Evolutionary conservation across 2,113 vertebrate genomes (phyloP).

Genomic region (Rhegmatorhina hoffmannsi): DNA sequence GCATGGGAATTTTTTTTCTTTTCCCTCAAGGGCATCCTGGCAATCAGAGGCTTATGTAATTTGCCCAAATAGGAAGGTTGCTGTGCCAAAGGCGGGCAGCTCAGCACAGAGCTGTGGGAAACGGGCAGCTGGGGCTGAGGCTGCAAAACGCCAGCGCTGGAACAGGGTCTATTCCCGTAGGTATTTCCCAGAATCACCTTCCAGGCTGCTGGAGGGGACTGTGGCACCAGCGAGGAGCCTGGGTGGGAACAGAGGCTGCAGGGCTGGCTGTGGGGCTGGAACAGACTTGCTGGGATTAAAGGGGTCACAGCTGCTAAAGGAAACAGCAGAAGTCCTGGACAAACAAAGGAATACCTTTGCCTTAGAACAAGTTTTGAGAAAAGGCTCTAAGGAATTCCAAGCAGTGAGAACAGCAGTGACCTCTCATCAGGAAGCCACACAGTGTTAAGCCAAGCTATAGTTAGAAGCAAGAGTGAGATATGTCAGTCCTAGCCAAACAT

Average conservation of each 20-base stretch:
- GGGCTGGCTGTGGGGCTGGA: neutral
- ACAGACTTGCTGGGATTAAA: neutral
- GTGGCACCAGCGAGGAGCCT: neutral
- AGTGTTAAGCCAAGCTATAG: neutral
- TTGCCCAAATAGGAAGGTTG: neutral
- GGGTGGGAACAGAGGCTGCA: fast-evolving
- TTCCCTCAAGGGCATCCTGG: neutral
- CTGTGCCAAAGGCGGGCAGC: neutral
- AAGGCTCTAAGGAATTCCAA: neutral
- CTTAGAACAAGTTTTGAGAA: neutral
- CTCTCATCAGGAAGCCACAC: neutral
- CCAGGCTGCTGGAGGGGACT: neutral
- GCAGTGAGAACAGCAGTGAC: neutral
- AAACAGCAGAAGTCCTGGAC: neutral
- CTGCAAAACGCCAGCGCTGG: neutral
- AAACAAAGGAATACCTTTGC: neutral
- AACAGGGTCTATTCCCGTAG: neutral
- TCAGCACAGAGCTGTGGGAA: neutral
- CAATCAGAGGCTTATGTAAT: neutral
- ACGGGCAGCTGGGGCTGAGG: neutral
- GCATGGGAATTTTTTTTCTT: fast-evolving
- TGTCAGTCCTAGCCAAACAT: neutral
- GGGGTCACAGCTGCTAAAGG: neutral
- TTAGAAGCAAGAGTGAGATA: neutral
- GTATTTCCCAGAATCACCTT: fast-evolving